A percentile compares a stretch with the other conserved stretches of the same genome.
phyloP scores from a whole-genome alignment of 2,113 vertebrate species.

The Hemicordylus capensis region DNA sequence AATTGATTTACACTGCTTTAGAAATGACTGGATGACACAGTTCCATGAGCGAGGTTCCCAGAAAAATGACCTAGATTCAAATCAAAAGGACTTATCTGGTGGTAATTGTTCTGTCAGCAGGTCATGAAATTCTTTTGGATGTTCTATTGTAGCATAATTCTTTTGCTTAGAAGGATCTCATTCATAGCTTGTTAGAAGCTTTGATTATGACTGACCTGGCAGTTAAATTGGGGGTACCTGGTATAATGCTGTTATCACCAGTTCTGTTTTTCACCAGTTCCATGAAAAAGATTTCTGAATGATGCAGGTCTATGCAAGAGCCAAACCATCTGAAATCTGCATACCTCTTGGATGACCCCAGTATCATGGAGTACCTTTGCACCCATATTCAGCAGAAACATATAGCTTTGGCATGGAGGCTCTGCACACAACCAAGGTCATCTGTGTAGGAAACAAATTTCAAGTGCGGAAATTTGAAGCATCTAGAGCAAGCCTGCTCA shows the following conservation, averaged over 20 bases:
- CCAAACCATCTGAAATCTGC: neutral
- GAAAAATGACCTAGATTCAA: slow-evolving; percentile 29
- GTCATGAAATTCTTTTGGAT: slow-evolving; percentile 9
- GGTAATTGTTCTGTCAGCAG: slow-evolving; percentile 22
- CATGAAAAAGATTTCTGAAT: neutral
- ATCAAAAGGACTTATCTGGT: slow-evolving; percentile 28
- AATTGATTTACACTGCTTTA: neutral
- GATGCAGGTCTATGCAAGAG: neutral
- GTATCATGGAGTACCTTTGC: neutral
- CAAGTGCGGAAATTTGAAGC: no score
- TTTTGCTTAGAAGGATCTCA: neutral
- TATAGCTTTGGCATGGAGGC: neutral
- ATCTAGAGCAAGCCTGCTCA: no score
- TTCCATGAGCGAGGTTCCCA: slow-evolving; percentile 40
- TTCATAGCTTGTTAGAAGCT: neutral
- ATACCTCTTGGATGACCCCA: neutral
- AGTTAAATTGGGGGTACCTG: neutral
- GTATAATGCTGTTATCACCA: neutral
- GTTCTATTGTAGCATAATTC: neutral
- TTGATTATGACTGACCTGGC: neutral
- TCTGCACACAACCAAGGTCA: neutral
- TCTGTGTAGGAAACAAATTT: neutral
- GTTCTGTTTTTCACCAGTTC: neutral
- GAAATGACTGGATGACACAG: neutral
- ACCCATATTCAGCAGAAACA: neutral